Conservation (phyloP, 2,113 vertebrate species). For the Desmodus rotundus region DNA sequence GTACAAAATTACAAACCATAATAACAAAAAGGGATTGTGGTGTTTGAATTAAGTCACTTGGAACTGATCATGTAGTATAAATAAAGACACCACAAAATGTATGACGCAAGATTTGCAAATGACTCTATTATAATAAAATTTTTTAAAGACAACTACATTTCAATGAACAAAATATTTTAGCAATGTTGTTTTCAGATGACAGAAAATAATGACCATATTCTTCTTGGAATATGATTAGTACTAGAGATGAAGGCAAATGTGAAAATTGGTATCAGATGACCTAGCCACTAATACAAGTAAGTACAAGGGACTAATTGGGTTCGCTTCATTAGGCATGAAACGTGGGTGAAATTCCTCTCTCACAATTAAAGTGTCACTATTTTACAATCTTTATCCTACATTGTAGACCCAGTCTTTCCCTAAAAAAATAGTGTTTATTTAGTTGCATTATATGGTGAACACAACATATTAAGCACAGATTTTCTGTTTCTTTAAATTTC, state of each 20-base stretch:
- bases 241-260: slow-evolving; percentile 43
- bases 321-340: slow-evolving; percentile 54
- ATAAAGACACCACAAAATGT: not conserved
- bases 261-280: slow-evolving; percentile 30
- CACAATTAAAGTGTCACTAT: slow-evolving; percentile 20
- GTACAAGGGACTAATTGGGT: slow-evolving; percentile 11
- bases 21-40: not conserved
- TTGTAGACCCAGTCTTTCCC: not conserved
- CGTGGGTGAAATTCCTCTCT: slow-evolving; percentile 15
- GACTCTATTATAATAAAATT: not conserved
- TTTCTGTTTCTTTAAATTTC: not conserved
- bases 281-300: slow-evolving; percentile 45
- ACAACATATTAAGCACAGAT: not conserved
- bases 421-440: not conserved
- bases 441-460: not conserved
- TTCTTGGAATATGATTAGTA: not conserved
- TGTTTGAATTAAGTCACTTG: not conserved
- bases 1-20: slow-evolving; percentile 43
- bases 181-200: not conserved
- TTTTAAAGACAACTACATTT: not conserved
- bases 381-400: not conserved
- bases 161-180: not conserved
- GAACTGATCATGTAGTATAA: not conserved
- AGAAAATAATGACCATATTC: not conserved
- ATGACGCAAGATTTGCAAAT: not conserved